Percentiles rank a stretch among this genome's conserved stretches.
Conservation (phyloP, 2,888 invertebrate genomes). For the Taphrorychus bicolor region DNA sequence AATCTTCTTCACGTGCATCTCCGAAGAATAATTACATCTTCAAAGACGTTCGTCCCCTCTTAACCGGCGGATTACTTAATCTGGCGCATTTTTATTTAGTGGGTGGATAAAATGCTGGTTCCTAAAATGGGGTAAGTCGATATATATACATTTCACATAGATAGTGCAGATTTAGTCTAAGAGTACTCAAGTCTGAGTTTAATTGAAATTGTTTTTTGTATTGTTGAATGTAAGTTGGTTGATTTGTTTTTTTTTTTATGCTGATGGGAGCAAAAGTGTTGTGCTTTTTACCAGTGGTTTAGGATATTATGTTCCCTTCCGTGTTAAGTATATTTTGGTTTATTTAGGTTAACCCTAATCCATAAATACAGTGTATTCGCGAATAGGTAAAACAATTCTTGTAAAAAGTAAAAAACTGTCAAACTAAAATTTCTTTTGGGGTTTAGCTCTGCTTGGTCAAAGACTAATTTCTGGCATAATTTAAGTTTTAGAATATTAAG, state of each 20-base stretch:
- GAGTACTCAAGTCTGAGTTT: neutral
- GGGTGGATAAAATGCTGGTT: constrained; percentile 25
- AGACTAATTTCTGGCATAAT: too few species aligned
- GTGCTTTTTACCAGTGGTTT: too few species aligned
- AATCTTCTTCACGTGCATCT: constrained; percentile 28
- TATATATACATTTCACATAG: constrained; percentile 30
- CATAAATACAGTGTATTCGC: too few species aligned
- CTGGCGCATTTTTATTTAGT: constrained; percentile 36
- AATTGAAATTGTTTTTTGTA: neutral
- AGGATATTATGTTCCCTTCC: too few species aligned
- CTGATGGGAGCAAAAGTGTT: too few species aligned
- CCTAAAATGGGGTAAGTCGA: constrained; percentile 31
- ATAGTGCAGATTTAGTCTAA: constrained; percentile 16
- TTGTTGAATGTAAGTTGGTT: neutral
- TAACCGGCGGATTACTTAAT: constrained; percentile 24
- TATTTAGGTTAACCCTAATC: too few species aligned
- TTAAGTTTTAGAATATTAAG: too few species aligned
- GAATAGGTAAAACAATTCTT: too few species aligned
- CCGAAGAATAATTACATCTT: constrained; percentile 25
- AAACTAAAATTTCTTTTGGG: too few species aligned
- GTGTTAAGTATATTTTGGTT: too few species aligned
- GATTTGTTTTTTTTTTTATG: neutral
- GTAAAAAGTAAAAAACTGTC: too few species aligned
- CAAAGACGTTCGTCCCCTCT: constrained; percentile 19
- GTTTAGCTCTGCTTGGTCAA: too few species aligned